These are phyloP conservation scores for Micrastur ruficollis DNA, from an alignment of 2,797 vertebrate genomes.

Conservation along the genomic window DNA sequence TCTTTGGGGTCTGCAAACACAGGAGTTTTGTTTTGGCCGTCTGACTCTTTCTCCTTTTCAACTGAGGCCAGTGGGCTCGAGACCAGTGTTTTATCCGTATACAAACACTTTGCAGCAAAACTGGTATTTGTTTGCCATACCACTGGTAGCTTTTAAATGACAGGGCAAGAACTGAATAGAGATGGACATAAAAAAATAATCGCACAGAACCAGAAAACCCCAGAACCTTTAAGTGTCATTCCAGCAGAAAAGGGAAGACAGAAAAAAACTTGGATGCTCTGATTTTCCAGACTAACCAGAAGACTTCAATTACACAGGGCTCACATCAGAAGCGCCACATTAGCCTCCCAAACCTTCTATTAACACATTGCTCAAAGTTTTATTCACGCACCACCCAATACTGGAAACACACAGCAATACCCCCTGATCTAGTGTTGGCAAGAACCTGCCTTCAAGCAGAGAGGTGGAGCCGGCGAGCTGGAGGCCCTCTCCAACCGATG, in stretches of 20 bases:
- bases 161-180: background rate
- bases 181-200: background rate
- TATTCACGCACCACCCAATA: too few relatives aligned
- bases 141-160: background rate
- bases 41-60: background rate
- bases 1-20: background rate
- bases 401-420: background rate
- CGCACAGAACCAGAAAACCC: background rate
- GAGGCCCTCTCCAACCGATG: background rate
- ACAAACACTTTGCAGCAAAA: background rate
- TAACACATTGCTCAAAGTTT: background rate
- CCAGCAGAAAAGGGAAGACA: background rate
- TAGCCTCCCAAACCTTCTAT: background rate
- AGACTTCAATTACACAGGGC: background rate
- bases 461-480: background rate
- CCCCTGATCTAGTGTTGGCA: fast-evolving
- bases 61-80: background rate
- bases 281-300: background rate
- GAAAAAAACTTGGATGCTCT: background rate
- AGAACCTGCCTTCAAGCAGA: background rate
- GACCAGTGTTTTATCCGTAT: background rate
- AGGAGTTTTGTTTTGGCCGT: background rate
- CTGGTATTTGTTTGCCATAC: background rate
- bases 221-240: background rate
- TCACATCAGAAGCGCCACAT: background rate